phyloP scores from a whole-genome alignment of 2,888 invertebrate genomes.

The Torymus tubicola region DNA sequence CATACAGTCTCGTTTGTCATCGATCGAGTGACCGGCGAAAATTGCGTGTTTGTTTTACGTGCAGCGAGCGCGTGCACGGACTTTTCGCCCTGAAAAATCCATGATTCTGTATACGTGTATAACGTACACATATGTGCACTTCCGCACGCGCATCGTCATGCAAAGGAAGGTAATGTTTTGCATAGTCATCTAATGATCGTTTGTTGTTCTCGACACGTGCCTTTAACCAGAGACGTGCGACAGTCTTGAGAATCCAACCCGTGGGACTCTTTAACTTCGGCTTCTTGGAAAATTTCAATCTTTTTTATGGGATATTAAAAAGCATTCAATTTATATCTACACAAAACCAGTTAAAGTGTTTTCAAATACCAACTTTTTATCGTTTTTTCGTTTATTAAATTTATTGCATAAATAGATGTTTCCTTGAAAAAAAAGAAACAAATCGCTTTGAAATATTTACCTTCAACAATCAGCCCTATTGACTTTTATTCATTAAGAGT shows the following conservation, averaged over 20 bases:
- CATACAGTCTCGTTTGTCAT: constrained; percentile 34
- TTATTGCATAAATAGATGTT: too few species aligned
- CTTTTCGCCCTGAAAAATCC: not conserved
- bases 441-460: too few species aligned
- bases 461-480: too few species aligned
- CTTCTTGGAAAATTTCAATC: constrained; percentile 20
- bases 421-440: too few species aligned
- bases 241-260: constrained; percentile 12
- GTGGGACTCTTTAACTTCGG: not conserved
- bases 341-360: too few species aligned
- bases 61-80: not conserved
- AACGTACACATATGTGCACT: too few species aligned
- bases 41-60: constrained; percentile 39
- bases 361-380: too few species aligned
- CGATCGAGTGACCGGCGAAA: constrained; percentile 41
- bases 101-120: too few species aligned
- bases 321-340: too few species aligned
- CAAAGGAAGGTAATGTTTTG: not conserved
- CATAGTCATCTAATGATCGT: constrained; percentile 42
- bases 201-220: not conserved
- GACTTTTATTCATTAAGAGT: not conserved
- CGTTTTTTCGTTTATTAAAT: too few species aligned
- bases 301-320: too few species aligned
- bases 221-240: constrained; percentile 11
- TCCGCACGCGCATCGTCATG: not conserved